phyloP scores from a whole-genome alignment of 53 echinoderm and acorn worm species.

The Zoroaster sp. region DNA sequence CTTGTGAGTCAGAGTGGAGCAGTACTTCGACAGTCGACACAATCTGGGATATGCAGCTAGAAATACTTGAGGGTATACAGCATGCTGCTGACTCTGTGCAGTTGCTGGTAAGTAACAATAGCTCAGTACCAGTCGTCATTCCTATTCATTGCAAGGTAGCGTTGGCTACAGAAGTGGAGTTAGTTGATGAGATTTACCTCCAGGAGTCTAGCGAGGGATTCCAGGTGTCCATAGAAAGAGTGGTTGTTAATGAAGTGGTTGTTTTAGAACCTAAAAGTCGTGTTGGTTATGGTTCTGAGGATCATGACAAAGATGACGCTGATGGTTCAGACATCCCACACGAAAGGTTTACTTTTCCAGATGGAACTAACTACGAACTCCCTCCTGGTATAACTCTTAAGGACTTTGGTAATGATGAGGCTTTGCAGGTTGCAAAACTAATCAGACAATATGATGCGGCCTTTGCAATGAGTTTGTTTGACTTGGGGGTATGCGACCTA shows the following conservation, averaged over 20 bases:
- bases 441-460: slow-evolving; percentile 42
- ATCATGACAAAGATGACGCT: no score
- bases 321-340: no score
- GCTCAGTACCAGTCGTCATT: neutral
- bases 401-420: neutral
- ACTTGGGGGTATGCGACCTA: slow-evolving; percentile 41
- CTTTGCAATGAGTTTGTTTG: slow-evolving; percentile 46
- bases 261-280: no score
- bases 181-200: neutral
- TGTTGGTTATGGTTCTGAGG: no score
- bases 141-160: neutral
- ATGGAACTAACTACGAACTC: neutral
- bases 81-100: neutral
- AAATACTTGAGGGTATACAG: neutral
- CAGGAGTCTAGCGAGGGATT: neutral
- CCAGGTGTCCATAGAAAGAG: neutral
- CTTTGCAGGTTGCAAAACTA: neutral
- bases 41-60: no score
- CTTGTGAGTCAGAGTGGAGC: neutral
- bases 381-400: neutral
- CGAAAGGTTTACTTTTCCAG: neutral
- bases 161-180: neutral
- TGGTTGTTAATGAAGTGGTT: neutral
- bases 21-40: no score
- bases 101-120: neutral